Evolutionary conservation across 2,888 invertebrate species (phyloP), one percentile per base, ranked within the genome.

Genomic region (Leptarthrus brevirostris): DNA sequence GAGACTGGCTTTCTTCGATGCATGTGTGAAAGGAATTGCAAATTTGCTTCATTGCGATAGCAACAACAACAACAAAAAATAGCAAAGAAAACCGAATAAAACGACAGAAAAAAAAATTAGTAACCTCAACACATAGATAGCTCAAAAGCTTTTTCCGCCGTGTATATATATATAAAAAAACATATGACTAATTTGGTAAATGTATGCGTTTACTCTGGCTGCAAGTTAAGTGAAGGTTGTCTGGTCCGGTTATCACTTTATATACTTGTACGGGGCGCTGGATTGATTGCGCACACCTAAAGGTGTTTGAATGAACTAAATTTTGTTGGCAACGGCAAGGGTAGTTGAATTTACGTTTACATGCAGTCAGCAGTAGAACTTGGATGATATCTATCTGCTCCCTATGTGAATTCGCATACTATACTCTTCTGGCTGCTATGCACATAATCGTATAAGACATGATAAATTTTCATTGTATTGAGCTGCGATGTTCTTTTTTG

Each of bases 221-320:
- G 22, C 40, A 36, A 34, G 47, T 34, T 30, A 44, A 58, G 44
- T 56, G 72, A 56, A 72, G 72, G 72, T 72, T 72, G 72, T 72
- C 72, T 56, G 56, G 72, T 61, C 49, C 44, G 69, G 69, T 69
- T 69, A 69, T 52, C 69, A 34, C 34, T 69, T 52, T 52, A 69
- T 64, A 44, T 64, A 47, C 64, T 44, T 6, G 24, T 44, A 64
- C 54, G 6, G 54, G 44, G 44, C 26, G 40, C 14, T 22, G 64
- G 64, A 47, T 64, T 64, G 47, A 64, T 64, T 64, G 64, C 64
- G 64, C 64, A 47, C 64, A 64, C 44, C 44, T 58, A 44, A 22
- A 26, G 26, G 64, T 44, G 64, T 47, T 44, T 22, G 64, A 40
- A 22, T n/a, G 40, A 24, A 58, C 58, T 36, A 30, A 34, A 14